phyloP scores from a whole-genome alignment of 1,140 invertebrate genomes.

The Stenopsyche tienmushanensis region DNA sequence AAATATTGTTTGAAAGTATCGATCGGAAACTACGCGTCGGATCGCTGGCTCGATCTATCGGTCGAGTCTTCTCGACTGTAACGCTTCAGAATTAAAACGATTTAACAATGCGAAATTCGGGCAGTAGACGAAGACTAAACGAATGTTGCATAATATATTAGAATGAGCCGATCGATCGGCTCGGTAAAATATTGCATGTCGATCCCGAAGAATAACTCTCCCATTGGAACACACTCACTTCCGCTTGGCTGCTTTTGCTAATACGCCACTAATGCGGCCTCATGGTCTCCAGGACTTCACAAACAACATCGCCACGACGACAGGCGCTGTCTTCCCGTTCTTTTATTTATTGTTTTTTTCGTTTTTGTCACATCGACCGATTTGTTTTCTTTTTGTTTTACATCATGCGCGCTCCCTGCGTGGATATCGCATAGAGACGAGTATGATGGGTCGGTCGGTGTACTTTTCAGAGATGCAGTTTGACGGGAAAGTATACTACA shows the following conservation, averaged over 20 bases:
- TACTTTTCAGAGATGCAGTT: constrained; percentile 33
- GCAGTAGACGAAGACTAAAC: too few relatives aligned
- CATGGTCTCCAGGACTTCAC: constrained; percentile 28
- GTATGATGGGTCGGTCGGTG: constrained; percentile 6
- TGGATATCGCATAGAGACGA: background rate
- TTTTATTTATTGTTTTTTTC: constrained; percentile 11
- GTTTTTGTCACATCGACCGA: constrained; percentile 2
- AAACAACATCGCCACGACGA: constrained; percentile 34
- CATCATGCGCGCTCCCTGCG: background rate
- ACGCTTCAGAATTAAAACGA: too few relatives aligned
- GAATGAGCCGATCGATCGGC: background rate
- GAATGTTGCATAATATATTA: too few relatives aligned
- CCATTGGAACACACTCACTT: too few relatives aligned
- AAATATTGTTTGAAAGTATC: constrained; percentile 20
- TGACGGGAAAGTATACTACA: constrained; percentile 38
- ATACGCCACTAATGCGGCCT: constrained; percentile 38
- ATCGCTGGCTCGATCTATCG: constrained; percentile 5
- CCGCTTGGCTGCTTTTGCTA: constrained; percentile 2
- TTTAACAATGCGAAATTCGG: too few relatives aligned
- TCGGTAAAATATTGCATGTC: too few relatives aligned
- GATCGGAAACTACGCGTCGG: background rate
- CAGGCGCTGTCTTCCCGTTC: constrained; percentile 33
- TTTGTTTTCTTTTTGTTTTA: constrained; percentile 1
- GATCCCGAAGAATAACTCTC: too few relatives aligned
- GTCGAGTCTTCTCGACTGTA: too few relatives aligned